phyloP scores from a whole-genome alignment of 1,140 invertebrate species.

The Orussus abietinus region DNA sequence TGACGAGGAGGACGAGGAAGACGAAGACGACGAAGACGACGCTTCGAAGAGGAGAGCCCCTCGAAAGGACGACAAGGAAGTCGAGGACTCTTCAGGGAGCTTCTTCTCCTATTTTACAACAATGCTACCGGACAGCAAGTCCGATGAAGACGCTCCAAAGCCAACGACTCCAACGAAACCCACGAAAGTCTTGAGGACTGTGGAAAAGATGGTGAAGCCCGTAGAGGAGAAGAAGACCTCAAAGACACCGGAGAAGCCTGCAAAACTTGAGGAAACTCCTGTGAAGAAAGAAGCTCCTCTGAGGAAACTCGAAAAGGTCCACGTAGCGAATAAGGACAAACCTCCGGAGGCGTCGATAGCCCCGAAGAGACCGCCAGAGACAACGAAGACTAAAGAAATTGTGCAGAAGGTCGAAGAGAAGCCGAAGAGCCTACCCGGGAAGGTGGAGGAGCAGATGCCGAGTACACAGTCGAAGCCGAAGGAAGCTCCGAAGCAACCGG shows the following conservation, averaged over 20 bases:
- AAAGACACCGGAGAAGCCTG: not conserved
- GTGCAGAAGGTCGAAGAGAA: slow-evolving; percentile 1
- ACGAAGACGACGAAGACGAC: no score
- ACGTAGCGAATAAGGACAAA: slow-evolving; percentile 45
- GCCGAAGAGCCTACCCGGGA: not conserved
- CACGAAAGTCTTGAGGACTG: no score
- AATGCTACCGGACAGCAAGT: no score
- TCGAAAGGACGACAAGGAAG: no score
- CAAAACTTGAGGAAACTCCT: slow-evolving; percentile 6
- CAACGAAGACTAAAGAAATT: not conserved
- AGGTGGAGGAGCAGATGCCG: not conserved
- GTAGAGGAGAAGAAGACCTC: not conserved
- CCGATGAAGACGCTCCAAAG: no score
- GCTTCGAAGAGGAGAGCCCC: no score
- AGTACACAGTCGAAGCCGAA: slow-evolving; percentile 7
- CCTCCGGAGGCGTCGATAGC: slow-evolving; percentile 17
- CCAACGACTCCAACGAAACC: no score
- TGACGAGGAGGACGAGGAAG: no score
- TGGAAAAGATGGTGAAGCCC: no score
- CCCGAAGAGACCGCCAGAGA: not conserved
- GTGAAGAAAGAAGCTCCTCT: slow-evolving; percentile 11
- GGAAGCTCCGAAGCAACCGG: slow-evolving; percentile 12
- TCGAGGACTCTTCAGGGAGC: no score
- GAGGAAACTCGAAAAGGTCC: slow-evolving; percentile 40
- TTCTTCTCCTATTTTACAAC: no score